Base-by-base conservation (phyloP, 2,888 invertebrate species). In the Busseola fusca region DNA sequence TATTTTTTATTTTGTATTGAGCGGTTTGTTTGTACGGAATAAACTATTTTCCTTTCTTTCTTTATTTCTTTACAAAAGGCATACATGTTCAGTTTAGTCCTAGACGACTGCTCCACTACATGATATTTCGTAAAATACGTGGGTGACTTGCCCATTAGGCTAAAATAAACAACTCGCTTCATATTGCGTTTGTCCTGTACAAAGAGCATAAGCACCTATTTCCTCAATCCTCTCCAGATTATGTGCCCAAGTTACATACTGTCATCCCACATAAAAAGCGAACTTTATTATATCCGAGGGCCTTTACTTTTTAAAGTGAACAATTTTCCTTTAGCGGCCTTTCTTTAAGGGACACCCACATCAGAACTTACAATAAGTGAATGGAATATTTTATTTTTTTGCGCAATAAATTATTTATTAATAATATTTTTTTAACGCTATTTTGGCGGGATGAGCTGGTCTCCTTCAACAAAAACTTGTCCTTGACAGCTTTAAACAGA, bases 221-320 rank as follows among this genome's bases (percentile, higher is more conserved):
- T 56, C 50, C 50, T 27, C 52, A 50, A 64, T 64, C 34, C 58
- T 21, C 25, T 45, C 14, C 25, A 72, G 54, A 73, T 73, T 59
- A 68, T 57, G 42, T 59, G 18, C 42, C 50, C 67, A 54, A 71
- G n/a, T 76, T 72, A 56, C 34, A 34, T 34, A 34, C 64, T 72
- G 67, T 64, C 63, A 56, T 45, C 34, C 21, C 52, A 66, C 50
- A 65, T 74, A 78, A 74, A 72, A 74, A 69, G 42, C 16, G 37
- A 79, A 78, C 65, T 79, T 79, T 69, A 78, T 74, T 67, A 60
- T 67, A 40, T 34, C 76, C 48, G 7, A 27, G 40, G 50, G 50
- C 74, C 57, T 70, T 75, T 64, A 70, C 63, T 64, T 78, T 77
- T 75, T 57, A 74, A 77, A 78, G 48, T 54, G 65, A 69, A 69